These are phyloP conservation scores for Sylvia atricapilla DNA, from an alignment of 2,113 vertebrate species.

Conservation along the genomic window DNA sequence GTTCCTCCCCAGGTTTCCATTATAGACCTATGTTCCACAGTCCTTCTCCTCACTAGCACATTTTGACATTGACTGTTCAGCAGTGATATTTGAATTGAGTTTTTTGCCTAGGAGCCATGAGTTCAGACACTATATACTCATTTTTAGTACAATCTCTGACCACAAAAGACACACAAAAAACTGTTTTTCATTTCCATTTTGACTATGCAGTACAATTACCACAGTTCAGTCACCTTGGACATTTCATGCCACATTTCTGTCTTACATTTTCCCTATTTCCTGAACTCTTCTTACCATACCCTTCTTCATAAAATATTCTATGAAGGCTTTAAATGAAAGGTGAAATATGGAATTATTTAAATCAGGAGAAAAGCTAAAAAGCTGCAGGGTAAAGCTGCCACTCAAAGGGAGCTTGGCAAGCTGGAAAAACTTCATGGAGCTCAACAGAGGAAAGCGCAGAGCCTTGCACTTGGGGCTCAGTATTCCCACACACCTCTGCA, in stretches of 20 bases:
- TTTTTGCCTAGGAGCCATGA: neutral
- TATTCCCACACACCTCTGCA: neutral
- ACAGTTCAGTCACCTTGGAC: neutral
- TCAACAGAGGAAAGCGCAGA: neutral
- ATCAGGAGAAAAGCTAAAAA: constrained; percentile 2
- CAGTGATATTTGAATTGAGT: neutral
- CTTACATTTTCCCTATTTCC: neutral
- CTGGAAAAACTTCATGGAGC: neutral
- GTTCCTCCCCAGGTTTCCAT: neutral
- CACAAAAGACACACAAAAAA: neutral
- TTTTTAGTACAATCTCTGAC: neutral
- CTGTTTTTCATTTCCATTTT: neutral
- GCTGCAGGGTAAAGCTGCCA: neutral
- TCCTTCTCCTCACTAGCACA: neutral
- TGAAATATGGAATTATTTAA: constrained; percentile 10
- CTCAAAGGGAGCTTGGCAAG: neutral
- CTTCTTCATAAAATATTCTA: neutral
- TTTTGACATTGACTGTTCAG: neutral
- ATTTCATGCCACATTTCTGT: neutral
- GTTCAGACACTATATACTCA: neutral
- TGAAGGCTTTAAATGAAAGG: constrained; percentile 6
- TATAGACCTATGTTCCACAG: neutral
- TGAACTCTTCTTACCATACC: neutral
- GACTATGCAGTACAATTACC: neutral
- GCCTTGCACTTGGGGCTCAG: neutral